Percentiles rank a stretch among this genome's conserved stretches.
These are phyloP conservation scores for Heliconius hermathena DNA, from an alignment of 1,140 invertebrate species.

Conservation along the genomic window DNA sequence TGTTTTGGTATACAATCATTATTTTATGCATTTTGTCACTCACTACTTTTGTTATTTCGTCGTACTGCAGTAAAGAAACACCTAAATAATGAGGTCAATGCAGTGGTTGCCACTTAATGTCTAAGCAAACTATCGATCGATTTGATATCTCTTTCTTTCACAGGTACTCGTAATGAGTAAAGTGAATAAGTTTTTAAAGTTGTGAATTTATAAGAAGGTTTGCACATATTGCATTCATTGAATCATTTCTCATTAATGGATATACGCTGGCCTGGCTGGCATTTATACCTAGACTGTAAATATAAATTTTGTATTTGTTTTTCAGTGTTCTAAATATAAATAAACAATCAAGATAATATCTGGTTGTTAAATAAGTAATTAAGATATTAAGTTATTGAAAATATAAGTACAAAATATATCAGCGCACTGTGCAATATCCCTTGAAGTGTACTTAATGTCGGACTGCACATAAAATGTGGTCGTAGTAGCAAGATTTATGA, in stretches of 20 bases:
- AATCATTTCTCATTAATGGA: constrained; percentile 23
- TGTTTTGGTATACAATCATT: neutral
- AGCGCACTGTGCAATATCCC: constrained; percentile 15
- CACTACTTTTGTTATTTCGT: constrained; percentile 27
- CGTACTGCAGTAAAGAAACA: constrained; percentile 66
- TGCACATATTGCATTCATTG: constrained; percentile 27
- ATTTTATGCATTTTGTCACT: constrained; percentile 5
- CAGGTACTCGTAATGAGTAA: constrained; percentile 58
- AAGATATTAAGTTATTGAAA: neutral
- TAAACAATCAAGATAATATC: neutral
- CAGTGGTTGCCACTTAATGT: constrained; percentile 78
- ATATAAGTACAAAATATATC: constrained; percentile 17
- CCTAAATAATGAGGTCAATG: constrained; percentile 79
- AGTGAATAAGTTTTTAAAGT: constrained; percentile 50
- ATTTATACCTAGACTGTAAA: neutral
- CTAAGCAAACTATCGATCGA: constrained; percentile 79
- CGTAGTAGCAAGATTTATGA: constrained; percentile 28
- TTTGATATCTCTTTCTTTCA: constrained; percentile 77
- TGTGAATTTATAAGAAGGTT: constrained; percentile 27
- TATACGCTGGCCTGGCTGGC: neutral
- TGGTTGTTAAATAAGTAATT: neutral
- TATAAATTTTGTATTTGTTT: neutral
- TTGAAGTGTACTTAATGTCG: constrained; percentile 30
- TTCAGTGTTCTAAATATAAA: neutral
- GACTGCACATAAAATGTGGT: constrained; percentile 31